Base-by-base conservation (phyloP, 2,888 invertebrate genomes). In the Gastracanthus pulcherrimus region DNA sequence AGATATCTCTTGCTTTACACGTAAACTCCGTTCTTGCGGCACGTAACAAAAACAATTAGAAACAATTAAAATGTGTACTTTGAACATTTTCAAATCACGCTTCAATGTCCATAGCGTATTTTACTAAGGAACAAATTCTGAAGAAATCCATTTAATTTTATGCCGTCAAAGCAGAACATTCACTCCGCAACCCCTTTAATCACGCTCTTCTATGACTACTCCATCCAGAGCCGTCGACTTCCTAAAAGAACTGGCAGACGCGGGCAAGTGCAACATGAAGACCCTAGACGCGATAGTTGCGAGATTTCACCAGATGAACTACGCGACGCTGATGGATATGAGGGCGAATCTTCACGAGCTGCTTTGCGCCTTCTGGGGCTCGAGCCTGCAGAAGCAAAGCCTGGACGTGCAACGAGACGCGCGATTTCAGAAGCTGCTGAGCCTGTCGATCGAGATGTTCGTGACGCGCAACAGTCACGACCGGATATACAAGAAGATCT, bases 381-480 rank as follows among this genome's bases (percentile, higher is more conserved):
- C 66, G 5, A 86, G 81, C 13, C 87, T 89, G 86, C 85, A 87
- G 19, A 84, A 76, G 23, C 87, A 87, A 34, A 78, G 66, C 23
- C 51, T 87, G 38, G 86, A 87, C 45, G 48, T 88, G 11, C 89
- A 89, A 72, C 85, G 88, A 1, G 88, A 89, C 76, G 86, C 85
- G 0, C 78, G 88, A 41, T 89, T 87, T 72, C 88, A 89, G 80
- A 86, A 87, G 23, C 80, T 87, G 16, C 77, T 89, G 2, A 89
- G 87, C 60, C 82, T 85, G 5, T 85, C 89, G 0, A 67, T 88
- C 0, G 88, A 88, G 70, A 86, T 89, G 29, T 88, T 88, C 41
- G 86, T 89, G 16, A 88, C 89, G 86, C 88, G 88, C 64, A 82
- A 83, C 62, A 45, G 92, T 34, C 92, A 92, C 84, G 90, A 92